phyloP scores from a whole-genome alignment of 2,113 vertebrate genomes.

The Canis aureus region DNA sequence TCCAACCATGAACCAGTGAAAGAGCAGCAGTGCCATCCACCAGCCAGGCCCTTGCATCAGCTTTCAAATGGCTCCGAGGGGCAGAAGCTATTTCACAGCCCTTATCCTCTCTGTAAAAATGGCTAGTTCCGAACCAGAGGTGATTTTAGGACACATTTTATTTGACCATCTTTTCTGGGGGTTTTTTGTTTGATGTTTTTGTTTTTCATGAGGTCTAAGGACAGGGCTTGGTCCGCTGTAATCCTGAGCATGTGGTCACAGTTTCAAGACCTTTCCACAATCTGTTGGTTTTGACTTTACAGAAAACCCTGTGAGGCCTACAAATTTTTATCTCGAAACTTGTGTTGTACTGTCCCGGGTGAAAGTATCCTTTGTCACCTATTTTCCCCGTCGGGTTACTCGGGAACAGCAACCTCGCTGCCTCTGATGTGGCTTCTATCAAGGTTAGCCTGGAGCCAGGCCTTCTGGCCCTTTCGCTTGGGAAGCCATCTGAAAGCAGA shows the following conservation, averaged over 20 bases:
- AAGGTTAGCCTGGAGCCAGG: background rate
- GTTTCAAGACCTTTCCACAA: constrained; percentile 15
- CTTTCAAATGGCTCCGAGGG: background rate
- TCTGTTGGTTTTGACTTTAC: background rate
- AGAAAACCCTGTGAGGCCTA: background rate
- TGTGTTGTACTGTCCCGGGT: background rate
- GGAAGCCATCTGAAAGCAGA: background rate
- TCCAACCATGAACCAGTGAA: background rate
- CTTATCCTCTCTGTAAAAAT: background rate
- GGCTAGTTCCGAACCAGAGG: background rate
- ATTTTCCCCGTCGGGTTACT: background rate
- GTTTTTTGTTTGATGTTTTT: background rate
- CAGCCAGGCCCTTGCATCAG: background rate
- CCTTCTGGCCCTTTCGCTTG: background rate
- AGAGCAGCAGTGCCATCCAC: background rate
- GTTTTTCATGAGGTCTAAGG: background rate
- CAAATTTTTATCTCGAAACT: background rate
- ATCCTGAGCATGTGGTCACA: background rate
- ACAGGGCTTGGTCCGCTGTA: background rate
- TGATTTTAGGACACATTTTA: background rate
- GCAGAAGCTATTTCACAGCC: background rate
- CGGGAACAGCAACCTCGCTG: background rate
- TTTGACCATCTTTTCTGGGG: background rate
- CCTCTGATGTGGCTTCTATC: background rate
- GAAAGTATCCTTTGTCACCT: background rate